Percentiles rank a stretch among this genome's conserved stretches.
These are phyloP conservation scores for Pachycephus smyrnensis DNA, from an alignment of 2,888 invertebrate genomes.

Conservation along the genomic window DNA sequence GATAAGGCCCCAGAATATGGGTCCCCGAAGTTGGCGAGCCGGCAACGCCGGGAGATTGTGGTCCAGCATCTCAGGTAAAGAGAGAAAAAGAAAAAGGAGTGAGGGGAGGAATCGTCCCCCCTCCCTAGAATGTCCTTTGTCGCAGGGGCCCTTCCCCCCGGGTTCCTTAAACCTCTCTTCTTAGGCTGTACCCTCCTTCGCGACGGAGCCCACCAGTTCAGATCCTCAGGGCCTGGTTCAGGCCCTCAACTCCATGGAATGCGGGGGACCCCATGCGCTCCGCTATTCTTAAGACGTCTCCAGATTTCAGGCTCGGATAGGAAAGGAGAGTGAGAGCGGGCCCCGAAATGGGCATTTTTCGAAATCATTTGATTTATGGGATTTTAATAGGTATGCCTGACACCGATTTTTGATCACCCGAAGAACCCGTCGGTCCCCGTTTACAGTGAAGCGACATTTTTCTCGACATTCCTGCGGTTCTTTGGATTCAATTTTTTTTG, in stretches of 20 bases:
- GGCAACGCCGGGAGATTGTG: slow-evolving; percentile 48
- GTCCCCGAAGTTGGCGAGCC: slow-evolving; percentile 44
- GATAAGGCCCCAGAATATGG: no score
- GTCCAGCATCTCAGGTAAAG: slow-evolving; percentile 32
- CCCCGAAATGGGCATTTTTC: neutral
- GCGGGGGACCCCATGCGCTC: slow-evolving; percentile 29
- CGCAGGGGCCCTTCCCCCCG: slow-evolving; percentile 42
- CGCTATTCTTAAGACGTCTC: slow-evolving; percentile 9
- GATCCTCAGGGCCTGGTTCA: slow-evolving; percentile 3
- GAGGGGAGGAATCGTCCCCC: slow-evolving; percentile 26
- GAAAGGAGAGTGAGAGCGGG: neutral
- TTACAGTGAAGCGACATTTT: no score
- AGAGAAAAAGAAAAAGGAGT: slow-evolving; percentile 56
- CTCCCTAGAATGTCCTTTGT: slow-evolving; percentile 63
- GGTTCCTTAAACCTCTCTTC: no score
- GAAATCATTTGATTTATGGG: neutral
- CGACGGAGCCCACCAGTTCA: neutral
- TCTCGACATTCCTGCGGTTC: no score
- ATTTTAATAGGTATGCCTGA: neutral
- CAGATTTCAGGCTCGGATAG: slow-evolving; percentile 2
- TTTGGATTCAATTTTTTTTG: no score
- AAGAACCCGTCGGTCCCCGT: no score
- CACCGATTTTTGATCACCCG: neutral
- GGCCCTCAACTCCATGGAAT: slow-evolving; percentile 8
- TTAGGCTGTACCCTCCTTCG: no score